Base-by-base conservation (phyloP, 2,113 vertebrate genomes). In the Chauna torquata region DNA sequence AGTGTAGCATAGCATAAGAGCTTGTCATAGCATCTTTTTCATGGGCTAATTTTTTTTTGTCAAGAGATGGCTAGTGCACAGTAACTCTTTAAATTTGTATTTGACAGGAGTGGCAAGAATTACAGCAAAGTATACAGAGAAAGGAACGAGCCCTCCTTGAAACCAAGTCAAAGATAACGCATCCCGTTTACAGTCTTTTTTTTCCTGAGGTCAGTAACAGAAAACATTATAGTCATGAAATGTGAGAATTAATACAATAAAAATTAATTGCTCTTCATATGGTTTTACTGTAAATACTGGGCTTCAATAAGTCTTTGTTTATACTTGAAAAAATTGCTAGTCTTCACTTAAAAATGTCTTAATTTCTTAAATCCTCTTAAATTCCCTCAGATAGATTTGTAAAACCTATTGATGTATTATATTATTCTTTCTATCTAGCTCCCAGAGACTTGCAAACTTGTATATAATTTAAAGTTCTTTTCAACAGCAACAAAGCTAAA, bases 131-230 rank as follows among this genome's bases (percentile, higher is more conserved):
- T 97, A 99, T 99, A 98, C 99, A 99, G 96, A 98, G 99, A 86
- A 99, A 99, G 91, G 99, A 99, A 89, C 96, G 99, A 65, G 99
- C 99, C 27, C 98, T 99, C 66, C 97, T 99, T 88, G 99, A 99
- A 98, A 99, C 99, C 16, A 99, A 99, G 98, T 99, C 99, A 36
- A 99, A 99, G 98, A 98, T 99, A 97, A 99, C 99, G 1, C 99
- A 99, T 95, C 98, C 99, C 2, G 99, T 99, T 95, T 99, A 99
- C 97, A 99, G 99, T 97, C 98, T 99, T 71, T 99, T 99, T 97
- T 99, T 99, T 95, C 99, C 99, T 18, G 99, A 99, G 98, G 98
- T 98, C 75, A 96, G 98, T 97, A 64, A 59, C 30, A 49, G n/a
- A 64, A 90, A 65, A 45, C 11, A 23, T 76, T 49, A 14, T 12